phyloP scores from a whole-genome alignment of 2,113 vertebrate species.

The Hippocampus guttulatus region DNA sequence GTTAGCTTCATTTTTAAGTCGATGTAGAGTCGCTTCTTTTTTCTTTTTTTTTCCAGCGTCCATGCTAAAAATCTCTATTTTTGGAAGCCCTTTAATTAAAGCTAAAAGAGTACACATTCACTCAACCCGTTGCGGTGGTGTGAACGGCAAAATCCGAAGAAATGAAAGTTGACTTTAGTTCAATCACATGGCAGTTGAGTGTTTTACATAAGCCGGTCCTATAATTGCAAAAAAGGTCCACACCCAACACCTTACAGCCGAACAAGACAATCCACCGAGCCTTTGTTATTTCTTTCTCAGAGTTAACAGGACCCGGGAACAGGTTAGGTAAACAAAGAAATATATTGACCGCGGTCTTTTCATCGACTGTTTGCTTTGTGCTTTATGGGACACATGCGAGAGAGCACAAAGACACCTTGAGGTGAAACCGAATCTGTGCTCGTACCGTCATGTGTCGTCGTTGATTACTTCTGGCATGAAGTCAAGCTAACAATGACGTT shows the following conservation, averaged over 20 bases:
- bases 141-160: not conserved
- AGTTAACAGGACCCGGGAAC: conserved; percentile 6
- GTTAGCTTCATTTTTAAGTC: too few species aligned
- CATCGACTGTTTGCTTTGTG: conserved; percentile 24
- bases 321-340: conserved; percentile 25
- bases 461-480: not conserved
- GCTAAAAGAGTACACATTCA: too few species aligned
- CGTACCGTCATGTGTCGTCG: not conserved
- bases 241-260: conserved; percentile 33
- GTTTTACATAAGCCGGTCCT: not conserved
- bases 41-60: too few species aligned
- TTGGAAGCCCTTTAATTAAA: too few species aligned
- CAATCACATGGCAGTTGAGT: not conserved
- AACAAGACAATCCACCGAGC: conserved; percentile 25
- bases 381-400: conserved; percentile 2
- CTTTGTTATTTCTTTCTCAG: conserved; percentile 14
- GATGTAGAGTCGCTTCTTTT: too few species aligned
- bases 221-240: conserved; percentile 15
- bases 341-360: conserved; percentile 1
- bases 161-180: not conserved
- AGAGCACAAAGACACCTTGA: not conserved
- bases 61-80: too few species aligned
- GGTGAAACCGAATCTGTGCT: conserved; percentile 7
- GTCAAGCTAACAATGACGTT: not conserved
- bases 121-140: too few species aligned